A percentile compares a stretch with the other conserved stretches of the same genome.
Conservation (phyloP, 2,888 invertebrate genomes). For the Tiliacea aurago region DNA sequence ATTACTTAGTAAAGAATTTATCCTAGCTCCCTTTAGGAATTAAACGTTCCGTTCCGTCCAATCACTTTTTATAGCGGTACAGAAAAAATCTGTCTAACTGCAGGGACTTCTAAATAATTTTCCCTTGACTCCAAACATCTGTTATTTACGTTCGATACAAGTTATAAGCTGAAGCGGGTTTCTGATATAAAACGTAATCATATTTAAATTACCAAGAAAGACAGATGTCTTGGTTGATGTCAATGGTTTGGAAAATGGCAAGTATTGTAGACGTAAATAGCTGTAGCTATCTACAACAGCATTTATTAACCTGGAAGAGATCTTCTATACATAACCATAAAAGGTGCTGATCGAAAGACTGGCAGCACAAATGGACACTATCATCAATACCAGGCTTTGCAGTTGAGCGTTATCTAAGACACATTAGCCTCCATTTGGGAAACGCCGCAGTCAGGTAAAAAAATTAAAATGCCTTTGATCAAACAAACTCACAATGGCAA, state of each 20-base stretch:
- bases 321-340: neutral
- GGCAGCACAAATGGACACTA: neutral
- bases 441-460: neutral
- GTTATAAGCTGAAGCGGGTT: neutral
- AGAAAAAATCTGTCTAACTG: conserved; percentile 58
- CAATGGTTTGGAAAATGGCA: too few species aligned
- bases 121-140: conserved; percentile 49
- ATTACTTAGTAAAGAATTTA: conserved; percentile 47
- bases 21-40: conserved; percentile 34
- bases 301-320: too few species aligned
- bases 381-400: neutral
- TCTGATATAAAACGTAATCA: too few species aligned
- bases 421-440: neutral
- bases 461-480: neutral
- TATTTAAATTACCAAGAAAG: too few species aligned
- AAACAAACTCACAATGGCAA: too few species aligned
- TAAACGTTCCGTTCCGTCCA: conserved; percentile 37
- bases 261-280: too few species aligned
- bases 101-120: conserved; percentile 60
- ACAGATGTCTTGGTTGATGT: too few species aligned
- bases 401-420: too few species aligned
- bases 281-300: too few species aligned
- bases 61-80: conserved; percentile 43
- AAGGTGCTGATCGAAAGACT: neutral
- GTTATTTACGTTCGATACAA: conserved; percentile 32